Base-by-base conservation (phyloP, 2,113 vertebrate genomes). In the Hystrix brachyura region DNA sequence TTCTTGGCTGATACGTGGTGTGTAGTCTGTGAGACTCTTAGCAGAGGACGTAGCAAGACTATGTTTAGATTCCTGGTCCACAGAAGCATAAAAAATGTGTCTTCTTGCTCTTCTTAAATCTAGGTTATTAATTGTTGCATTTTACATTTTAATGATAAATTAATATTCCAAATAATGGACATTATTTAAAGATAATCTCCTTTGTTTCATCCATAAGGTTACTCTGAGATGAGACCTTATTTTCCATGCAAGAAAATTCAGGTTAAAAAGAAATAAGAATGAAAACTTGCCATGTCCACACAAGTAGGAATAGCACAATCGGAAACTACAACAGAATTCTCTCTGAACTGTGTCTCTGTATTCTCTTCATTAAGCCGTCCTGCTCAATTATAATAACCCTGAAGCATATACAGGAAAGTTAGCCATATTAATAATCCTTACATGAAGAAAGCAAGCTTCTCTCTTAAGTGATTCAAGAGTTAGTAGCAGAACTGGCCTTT, bases 191-290 rank as follows among this genome's bases (percentile, higher is more conserved):
- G 1, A 90, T 85, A 64, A 65, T 10, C 2, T 71, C 60, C 1
- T 92, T 94, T 91, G 2, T 17, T 78, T 82, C 55, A 92, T 65
- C 29, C 4, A 76, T 65, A 93, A 72, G 6, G 23, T 91, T 88
- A 78, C n/a, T 3, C 34, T 34, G 76, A 86, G n/a, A 60, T 7
- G 71, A 38, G 0, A 21, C 59, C 53, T 78, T 91, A 43, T 74
- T 97, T 87, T 74, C n/a, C n/a, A 83, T 7, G 78, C 62, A 38
- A 91, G 13, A 10, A 60, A 97, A 55, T 60, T 78, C 14, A 57
- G 13, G 1, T 86, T 60, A 78, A 51, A 17, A 38, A 15, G 78
- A 17, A 72, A 38, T 53, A 53, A 78, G 67, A 2, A 62, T 57
- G 76, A 81, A 64, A 19, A 71, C 32, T 79, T 3, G 5, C 3